Evolutionary conservation across 2,113 vertebrate genomes (phyloP).

Genomic region (Leptobrachium ailaonicum): DNA sequence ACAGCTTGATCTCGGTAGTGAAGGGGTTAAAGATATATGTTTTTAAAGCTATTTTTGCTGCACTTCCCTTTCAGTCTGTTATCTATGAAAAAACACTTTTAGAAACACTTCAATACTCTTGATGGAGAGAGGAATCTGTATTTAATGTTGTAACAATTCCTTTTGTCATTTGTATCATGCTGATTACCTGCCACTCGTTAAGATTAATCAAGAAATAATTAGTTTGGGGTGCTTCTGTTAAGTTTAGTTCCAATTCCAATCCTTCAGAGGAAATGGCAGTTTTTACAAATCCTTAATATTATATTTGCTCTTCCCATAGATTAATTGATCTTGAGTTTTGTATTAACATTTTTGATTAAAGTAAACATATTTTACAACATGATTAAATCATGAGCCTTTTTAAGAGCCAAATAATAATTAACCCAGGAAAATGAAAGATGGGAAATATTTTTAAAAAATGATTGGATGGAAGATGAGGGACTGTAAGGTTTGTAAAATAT

Average conservation of each 20-base stretch:
- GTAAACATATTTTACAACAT: constrained; percentile 28
- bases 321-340: constrained; percentile 32
- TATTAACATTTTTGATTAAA: constrained; percentile 43
- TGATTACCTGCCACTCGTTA: constrained; percentile 32
- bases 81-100: constrained; percentile 1
- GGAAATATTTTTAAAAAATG: constrained; percentile 30
- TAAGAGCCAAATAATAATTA: constrained; percentile 27
- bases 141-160: constrained; percentile 19
- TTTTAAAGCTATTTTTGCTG: neutral
- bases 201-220: constrained; percentile 41
- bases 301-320: neutral
- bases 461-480: neutral
- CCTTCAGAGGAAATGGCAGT: constrained; percentile 12
- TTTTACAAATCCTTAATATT: constrained; percentile 3
- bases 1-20: no score
- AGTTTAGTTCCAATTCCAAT: constrained; percentile 15
- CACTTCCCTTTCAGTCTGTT: neutral
- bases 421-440: neutral
- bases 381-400: constrained; percentile 26
- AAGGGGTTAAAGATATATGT: neutral
- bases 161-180: constrained; percentile 31
- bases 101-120: neutral
- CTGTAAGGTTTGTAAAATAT: neutral
- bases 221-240: constrained; percentile 28
- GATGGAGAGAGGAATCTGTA: neutral